phyloP scores from a whole-genome alignment of 92 coral and sea anemone genomes.

The Metridium senile region DNA sequence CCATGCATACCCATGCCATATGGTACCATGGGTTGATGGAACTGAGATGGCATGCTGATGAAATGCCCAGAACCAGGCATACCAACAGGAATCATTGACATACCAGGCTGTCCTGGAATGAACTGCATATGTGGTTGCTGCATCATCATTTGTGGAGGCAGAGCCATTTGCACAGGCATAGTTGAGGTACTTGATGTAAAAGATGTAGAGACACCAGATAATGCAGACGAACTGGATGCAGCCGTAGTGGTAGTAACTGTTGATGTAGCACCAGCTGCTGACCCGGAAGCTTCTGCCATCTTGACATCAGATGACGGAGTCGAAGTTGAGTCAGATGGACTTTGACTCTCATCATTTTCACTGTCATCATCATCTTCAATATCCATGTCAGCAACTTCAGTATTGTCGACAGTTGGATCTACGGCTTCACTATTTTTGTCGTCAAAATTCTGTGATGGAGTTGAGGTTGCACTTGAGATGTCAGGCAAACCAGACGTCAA shows the following conservation, averaged over 20 bases:
- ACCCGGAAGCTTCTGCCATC: not conserved
- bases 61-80: conserved; percentile 58
- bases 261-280: conserved; percentile 8
- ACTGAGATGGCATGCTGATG: conserved; percentile 26
- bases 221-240: conserved; percentile 11
- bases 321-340: conserved; percentile 41
- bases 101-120: conserved; percentile 41
- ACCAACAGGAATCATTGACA: conserved; percentile 40
- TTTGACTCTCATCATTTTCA: conserved; percentile 71
- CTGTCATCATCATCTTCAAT: conserved; percentile 92
- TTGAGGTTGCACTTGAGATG: conserved; percentile 63
- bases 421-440: conserved; percentile 31
- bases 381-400: conserved; percentile 98
- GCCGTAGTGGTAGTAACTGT: conserved; percentile 10
- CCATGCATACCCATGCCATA: conserved; percentile 50
- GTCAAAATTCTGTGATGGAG: conserved; percentile 50
- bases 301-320: conserved; percentile 41
- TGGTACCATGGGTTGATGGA: conserved; percentile 46
- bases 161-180: conserved; percentile 15
- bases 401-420: conserved; percentile 97
- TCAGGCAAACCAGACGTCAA: conserved; percentile 90
- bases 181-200: conserved; percentile 20
- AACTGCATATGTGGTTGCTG: conserved; percentile 37
- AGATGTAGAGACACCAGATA: conserved; percentile 5
- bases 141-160: conserved; percentile 43